These are phyloP conservation scores for Panagrolaimus sp. DNA, from an alignment of 1,140 invertebrate genomes.

Conservation along the genomic window DNA sequence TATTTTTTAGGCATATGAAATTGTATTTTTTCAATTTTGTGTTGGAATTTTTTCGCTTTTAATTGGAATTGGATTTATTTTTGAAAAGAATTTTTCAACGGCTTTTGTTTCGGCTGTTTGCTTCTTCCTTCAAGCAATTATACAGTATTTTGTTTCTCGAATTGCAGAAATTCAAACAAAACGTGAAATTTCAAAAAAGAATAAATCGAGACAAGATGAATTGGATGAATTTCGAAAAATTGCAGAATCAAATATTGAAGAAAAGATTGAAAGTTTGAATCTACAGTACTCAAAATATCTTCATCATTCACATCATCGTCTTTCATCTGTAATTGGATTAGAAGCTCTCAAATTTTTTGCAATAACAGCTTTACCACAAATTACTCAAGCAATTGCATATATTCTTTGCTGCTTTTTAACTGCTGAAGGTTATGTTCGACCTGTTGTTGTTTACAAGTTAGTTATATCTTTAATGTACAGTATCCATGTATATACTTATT, in stretches of 20 bases:
- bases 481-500: too few relatives aligned
- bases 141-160: conserved; percentile 1
- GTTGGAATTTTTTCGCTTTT: background rate
- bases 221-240: background rate
- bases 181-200: background rate
- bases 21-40: background rate
- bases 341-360: background rate
- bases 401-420: background rate
- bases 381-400: conserved; percentile 4
- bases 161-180: conserved; percentile 8
- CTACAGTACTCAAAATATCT: background rate
- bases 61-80: background rate
- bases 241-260: background rate
- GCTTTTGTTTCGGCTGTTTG: background rate
- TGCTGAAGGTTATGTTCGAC: conserved; percentile 5
- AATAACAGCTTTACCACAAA: background rate
- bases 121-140: conserved; percentile 9
- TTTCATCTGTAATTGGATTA: background rate
- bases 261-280: background rate
- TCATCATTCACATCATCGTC: background rate
- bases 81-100: background rate
- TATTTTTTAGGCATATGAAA: conserved; percentile 8
- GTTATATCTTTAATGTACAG: too few relatives aligned
- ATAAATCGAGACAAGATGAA: background rate
- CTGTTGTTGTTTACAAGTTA: background rate